Base-by-base conservation (phyloP, 2,797 vertebrate species). In the Aviceda leuphotes region DNA sequence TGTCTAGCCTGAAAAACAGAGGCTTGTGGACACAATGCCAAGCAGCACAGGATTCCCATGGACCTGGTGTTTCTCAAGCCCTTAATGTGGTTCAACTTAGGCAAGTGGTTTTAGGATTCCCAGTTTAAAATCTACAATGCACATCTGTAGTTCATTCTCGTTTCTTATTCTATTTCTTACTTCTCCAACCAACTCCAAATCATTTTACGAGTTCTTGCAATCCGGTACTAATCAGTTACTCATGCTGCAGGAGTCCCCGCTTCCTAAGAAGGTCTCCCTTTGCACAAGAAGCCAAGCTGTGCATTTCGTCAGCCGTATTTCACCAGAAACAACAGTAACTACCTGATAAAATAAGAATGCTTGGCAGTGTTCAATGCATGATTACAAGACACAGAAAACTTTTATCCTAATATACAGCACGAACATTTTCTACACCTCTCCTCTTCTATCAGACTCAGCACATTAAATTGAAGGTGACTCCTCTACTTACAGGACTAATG, bases 1-100 rank as follows among this genome's bases (percentile, higher is more conserved):
- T 93, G 94, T 95, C 72, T 93, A 91, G 87, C 87, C 74, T 94
- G 83, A 89, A 91, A 95, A 92, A 89, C 94, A 95, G 92, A 90
- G 92, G 86, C 92, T 90, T 61, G 33, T 47, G 91, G 93, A 92
- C 73, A 66, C 10, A 12, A 30, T 62, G 77, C 93, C 96, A 91
- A 83, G 56, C 74, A 70, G 46, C 88, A 82, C 31, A 93, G 94
- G 95, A 96, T 91, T 93, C 94, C 93, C 96, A 93, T 79, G 92
- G 92, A 83, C 89, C 62, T 78, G 91, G 90, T 95, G 84, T 92
- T 95, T 94, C 90, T 85, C 93, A 87, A 63, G 84, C 67, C 85
- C 89, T 96, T 89, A 55, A 93, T 74, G 70, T 89, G 84, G 87
- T 83, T 93, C 83, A 88, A 58, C 47, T 83, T 77, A 87, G 89